phyloP scores from a whole-genome alignment of 2,113 vertebrate species.

The Ceyx melanurus region DNA sequence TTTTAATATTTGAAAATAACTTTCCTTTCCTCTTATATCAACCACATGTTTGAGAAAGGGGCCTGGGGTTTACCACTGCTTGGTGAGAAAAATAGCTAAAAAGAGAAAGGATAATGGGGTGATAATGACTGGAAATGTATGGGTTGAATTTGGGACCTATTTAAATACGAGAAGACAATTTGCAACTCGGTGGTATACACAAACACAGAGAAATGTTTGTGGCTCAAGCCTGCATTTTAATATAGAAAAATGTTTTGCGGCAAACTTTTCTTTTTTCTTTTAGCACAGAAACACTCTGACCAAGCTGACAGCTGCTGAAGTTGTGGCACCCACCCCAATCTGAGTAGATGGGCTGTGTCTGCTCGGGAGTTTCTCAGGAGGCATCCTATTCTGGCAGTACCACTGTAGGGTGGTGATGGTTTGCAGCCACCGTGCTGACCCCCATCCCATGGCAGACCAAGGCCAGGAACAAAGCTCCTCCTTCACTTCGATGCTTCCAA shows the following conservation, averaged over 20 bases:
- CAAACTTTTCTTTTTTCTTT: neutral
- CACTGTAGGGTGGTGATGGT: neutral
- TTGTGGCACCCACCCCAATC: neutral
- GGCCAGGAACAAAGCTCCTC: neutral
- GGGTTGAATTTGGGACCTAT: slow-evolving; percentile 44
- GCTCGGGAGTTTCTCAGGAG: neutral
- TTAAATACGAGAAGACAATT: slow-evolving; percentile 49
- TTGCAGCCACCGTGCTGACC: neutral
- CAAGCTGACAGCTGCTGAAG: neutral
- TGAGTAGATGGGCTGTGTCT: neutral
- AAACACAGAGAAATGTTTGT: slow-evolving; percentile 30
- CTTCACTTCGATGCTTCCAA: neutral
- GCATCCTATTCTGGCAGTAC: neutral
- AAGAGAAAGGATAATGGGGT: slow-evolving; percentile 51
- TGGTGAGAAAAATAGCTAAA: slow-evolving; percentile 39
- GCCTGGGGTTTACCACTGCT: slow-evolving; percentile 51
- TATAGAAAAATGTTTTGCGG: slow-evolving; percentile 6
- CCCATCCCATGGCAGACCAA: neutral
- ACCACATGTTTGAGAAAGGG: slow-evolving; percentile 51
- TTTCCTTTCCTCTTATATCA: slow-evolving; percentile 57
- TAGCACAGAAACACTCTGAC: neutral
- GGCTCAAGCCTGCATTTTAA: neutral
- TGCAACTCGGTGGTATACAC: neutral
- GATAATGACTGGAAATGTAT: slow-evolving; percentile 59
- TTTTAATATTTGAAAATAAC: slow-evolving; percentile 40